Percentiles rank a stretch among this genome's conserved stretches.
Evolutionary conservation across 2,113 vertebrate genomes (phyloP).

Genomic region (Aleadryas rufinucha): DNA sequence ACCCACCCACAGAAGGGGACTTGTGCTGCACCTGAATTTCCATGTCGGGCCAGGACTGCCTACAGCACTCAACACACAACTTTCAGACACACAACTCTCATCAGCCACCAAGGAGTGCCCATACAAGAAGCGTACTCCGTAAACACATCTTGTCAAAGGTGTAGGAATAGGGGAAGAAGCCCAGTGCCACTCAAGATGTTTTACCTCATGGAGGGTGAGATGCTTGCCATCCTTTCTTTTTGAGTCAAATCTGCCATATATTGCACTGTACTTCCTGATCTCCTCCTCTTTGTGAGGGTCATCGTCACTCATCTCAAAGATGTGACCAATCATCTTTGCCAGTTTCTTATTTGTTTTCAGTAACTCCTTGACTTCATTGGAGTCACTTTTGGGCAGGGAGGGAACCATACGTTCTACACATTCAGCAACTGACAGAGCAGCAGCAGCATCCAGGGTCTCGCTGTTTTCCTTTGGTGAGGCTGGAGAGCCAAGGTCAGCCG

Average conservation of each 20-base stretch:
- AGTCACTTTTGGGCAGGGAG: conserved; percentile 82
- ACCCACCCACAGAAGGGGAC: not conserved
- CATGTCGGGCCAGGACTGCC: not conserved
- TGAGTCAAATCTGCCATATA: conserved; percentile 97
- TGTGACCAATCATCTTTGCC: conserved; percentile 96
- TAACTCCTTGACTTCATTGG: conserved; percentile 84
- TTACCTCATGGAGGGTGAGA: conserved; percentile 95
- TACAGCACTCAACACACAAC: not conserved
- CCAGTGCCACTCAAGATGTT: not conserved
- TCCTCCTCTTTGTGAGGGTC: conserved; percentile 93
- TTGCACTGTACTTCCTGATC: conserved; percentile 97
- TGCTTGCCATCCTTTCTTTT: conserved; percentile 97
- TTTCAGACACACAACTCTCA: not conserved
- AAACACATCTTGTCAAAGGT: not conserved
- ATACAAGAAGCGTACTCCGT: fast-evolving
- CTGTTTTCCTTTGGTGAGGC: conserved; percentile 90
- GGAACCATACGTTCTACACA: conserved; percentile 92
- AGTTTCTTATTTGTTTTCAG: conserved; percentile 95
- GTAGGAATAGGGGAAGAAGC: not conserved
- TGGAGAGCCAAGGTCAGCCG: conserved; percentile 88
- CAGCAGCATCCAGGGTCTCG: conserved; percentile 86
- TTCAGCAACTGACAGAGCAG: conserved; percentile 89
- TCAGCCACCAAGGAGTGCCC: fast-evolving
- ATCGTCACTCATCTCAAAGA: conserved; percentile 92
- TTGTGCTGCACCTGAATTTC: not conserved